Evolutionary conservation across 1,140 invertebrate genomes (phyloP), one percentile per base, ranked within the genome.

Genomic region (Hylaeus anthracinus): DNA sequence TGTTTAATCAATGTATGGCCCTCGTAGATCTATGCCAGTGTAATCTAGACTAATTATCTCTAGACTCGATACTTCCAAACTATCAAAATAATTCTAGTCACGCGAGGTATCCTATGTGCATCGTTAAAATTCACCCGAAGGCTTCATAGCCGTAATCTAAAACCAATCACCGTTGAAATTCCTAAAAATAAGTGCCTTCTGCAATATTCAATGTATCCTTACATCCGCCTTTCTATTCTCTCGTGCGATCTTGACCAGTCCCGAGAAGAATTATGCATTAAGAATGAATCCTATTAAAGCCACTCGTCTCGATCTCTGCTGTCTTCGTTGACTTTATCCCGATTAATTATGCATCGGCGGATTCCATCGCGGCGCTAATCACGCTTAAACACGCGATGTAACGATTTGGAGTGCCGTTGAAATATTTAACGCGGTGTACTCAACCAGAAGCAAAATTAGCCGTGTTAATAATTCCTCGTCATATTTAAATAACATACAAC

Each of bases 281-380:
- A 37, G 48, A 39, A 51, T 39, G 43, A 61, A 41, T 0, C 56
- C 55, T 0, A 45, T 37, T 61, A 48, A 48, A 72, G 43, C 43
- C 12, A 10, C n/a, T 3, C 43, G 4, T 5, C 51, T 26, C 8
- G 43, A 66, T n/a, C 65, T 14, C 53, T 8, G 3, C 51, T 1
- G 10, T 14, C 6, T 12, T 5, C 53, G 60, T 5, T 5, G 39
- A 41, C 39, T 60, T 43, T 14, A 14, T 51, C 56, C 3, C 58
- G 45, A 2, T 72, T 39, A 72, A 72, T 72, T 72, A 72, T 72
- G 58, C 58, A 72, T 63, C 70, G 41, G 26, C 10, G 26, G 41
- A 66, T 66, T 56, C 41, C 63, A 37, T 67, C 63, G 51, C 41
- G 53, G 1, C 51, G 51, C 12, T 67, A 56, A 75, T 75, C 63